These are phyloP conservation scores for Caenorhabditis virilis DNA, from an alignment of 2,888 invertebrate species.

Conservation along the genomic window DNA sequence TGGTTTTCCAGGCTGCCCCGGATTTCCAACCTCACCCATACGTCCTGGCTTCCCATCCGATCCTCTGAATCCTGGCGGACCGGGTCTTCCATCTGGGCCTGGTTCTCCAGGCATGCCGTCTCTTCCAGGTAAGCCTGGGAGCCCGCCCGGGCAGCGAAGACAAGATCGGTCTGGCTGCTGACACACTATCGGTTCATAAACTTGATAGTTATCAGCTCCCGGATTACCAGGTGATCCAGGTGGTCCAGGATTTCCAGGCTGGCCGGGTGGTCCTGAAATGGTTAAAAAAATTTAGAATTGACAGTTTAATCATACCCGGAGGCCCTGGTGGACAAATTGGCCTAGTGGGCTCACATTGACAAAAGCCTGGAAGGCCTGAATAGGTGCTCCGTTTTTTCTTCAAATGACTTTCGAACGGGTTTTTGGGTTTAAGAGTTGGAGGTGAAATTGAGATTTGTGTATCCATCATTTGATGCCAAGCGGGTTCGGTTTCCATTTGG, in stretches of 20 bases:
- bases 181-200: conserved; percentile 29
- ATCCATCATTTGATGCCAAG: conserved; percentile 37
- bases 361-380: conserved; percentile 24
- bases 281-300: neutral
- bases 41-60: conserved; percentile 35
- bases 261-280: conserved; percentile 27
- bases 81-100: conserved; percentile 32
- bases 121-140: conserved; percentile 28
- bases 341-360: conserved; percentile 35
- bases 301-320: conserved; percentile 12
- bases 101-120: conserved; percentile 33
- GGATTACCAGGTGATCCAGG: conserved; percentile 27
- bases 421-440: conserved; percentile 8
- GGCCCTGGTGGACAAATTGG: conserved; percentile 37
- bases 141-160: conserved; percentile 23
- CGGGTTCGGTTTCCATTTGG: conserved; percentile 30
- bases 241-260: conserved; percentile 21
- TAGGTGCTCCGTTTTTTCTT: conserved; percentile 31
- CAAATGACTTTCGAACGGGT: conserved; percentile 28
- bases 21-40: conserved; percentile 26
- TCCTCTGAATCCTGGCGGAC: conserved; percentile 38
- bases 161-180: conserved; percentile 16
- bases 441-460: conserved; percentile 16
- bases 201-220: conserved; percentile 27
- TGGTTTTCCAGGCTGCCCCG: conserved; percentile 25